phyloP scores from a whole-genome alignment of 2,113 vertebrate species.

The Etia nguti region DNA sequence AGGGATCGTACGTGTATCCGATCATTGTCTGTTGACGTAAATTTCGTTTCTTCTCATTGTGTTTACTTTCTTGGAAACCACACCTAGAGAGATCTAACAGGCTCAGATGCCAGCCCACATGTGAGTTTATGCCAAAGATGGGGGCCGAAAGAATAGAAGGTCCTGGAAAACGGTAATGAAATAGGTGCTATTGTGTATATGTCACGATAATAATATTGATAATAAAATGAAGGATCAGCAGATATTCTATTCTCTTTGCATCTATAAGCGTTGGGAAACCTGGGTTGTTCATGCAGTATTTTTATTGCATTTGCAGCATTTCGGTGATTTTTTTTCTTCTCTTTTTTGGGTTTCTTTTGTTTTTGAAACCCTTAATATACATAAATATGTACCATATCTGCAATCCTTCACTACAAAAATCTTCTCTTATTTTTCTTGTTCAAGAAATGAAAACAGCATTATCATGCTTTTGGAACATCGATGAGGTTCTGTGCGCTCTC shows the following conservation, averaged over 20 bases:
- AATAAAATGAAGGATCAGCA: background rate
- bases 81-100: background rate
- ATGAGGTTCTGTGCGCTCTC: background rate
- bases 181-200: background rate
- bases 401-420: background rate
- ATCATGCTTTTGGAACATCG: background rate
- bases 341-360: background rate
- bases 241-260: background rate
- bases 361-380: background rate
- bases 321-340: background rate
- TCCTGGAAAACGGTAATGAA: background rate
- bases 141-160: background rate
- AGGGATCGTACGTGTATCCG: constrained; percentile 1
- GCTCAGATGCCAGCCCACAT: background rate
- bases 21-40: constrained; percentile 2
- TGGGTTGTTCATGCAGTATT: background rate
- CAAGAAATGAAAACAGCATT: background rate
- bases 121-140: background rate
- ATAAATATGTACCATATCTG: background rate
- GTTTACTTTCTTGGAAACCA: background rate
- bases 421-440: background rate
- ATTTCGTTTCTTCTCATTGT: constrained; percentile 12
- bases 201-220: background rate
- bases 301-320: background rate
- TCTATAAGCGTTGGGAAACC: background rate